Conservation (phyloP, 2,113 vertebrate species). For the Leucoraja erinaceus region DNA sequence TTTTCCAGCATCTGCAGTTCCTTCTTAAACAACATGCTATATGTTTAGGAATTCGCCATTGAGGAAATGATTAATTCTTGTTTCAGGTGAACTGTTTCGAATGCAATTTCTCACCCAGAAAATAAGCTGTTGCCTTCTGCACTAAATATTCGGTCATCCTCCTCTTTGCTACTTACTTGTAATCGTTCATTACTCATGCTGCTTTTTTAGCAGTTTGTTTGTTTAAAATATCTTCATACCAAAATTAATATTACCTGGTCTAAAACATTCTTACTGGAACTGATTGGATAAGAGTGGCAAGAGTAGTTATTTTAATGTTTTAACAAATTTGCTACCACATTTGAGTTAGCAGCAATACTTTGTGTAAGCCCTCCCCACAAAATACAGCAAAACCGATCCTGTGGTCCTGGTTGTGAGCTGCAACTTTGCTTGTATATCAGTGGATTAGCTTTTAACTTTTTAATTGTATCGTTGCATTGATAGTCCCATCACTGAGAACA, state of each 20-base stretch:
- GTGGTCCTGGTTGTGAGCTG: background rate
- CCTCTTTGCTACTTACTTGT: background rate
- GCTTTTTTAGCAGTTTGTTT: too few species aligned
- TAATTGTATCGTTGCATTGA: background rate
- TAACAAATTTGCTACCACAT: too few species aligned
- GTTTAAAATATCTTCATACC: too few species aligned
- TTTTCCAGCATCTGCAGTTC: too few species aligned
- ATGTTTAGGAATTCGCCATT: background rate
- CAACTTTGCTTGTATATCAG: background rate
- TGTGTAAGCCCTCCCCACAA: too few species aligned
- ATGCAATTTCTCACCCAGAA: background rate
- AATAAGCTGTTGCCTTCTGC: background rate
- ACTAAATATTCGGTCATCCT: background rate
- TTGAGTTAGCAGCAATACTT: too few species aligned
- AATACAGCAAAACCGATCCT: background rate
- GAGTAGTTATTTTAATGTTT: too few species aligned
- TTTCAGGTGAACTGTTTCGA: background rate
- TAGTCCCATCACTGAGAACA: background rate
- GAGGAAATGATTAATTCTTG: background rate
- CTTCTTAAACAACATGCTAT: too few species aligned
- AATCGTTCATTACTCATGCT: too few species aligned
- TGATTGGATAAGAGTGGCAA: too few species aligned
- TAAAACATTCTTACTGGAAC: too few species aligned
- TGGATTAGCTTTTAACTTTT: background rate
- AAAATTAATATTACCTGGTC: too few species aligned